These are phyloP conservation scores for Indri indri DNA, from an alignment of 2,113 vertebrate genomes.

Conservation along the genomic window DNA sequence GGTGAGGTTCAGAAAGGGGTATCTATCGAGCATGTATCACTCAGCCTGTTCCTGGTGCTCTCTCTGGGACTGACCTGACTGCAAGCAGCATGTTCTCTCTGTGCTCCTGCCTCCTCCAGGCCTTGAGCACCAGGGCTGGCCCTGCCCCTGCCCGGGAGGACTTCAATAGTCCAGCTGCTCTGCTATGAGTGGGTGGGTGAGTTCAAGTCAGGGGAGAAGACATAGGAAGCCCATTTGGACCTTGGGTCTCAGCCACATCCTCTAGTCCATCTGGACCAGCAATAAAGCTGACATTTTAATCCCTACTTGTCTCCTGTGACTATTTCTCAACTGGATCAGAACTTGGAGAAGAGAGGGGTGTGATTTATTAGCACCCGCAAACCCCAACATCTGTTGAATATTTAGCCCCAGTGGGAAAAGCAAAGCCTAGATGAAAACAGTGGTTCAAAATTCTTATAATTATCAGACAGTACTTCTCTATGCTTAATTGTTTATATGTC, in stretches of 20 bases:
- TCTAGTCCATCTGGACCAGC: slow-evolving; percentile 51
- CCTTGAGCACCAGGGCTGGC: not conserved
- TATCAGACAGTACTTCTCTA: not conserved
- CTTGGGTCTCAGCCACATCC: slow-evolving; percentile 58
- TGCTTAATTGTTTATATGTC: not conserved
- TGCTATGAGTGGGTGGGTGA: slow-evolving; percentile 52
- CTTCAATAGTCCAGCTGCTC: slow-evolving; percentile 65
- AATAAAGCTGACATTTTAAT: slow-evolving; percentile 70
- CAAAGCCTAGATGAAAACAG: slow-evolving; percentile 18
- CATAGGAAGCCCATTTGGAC: slow-evolving; percentile 34
- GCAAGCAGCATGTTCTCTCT: not conserved
- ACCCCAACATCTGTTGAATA: slow-evolving; percentile 41
- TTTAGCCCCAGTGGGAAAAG: not conserved
- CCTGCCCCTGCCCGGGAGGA: not conserved
- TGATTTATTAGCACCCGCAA: slow-evolving; percentile 40
- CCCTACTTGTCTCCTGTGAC: slow-evolving; percentile 35
- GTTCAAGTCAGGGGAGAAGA: slow-evolving; percentile 41
- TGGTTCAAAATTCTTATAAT: not conserved
- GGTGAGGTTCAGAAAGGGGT: not conserved
- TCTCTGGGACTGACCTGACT: not conserved
- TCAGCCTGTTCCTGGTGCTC: not conserved
- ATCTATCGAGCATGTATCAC: not conserved
- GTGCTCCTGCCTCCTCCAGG: not conserved
- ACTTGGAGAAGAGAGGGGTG: not conserved
- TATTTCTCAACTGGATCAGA: slow-evolving; percentile 60